Evolutionary conservation across 2,797 vertebrate species (phyloP).

Genomic region (Peromyscus eremicus): DNA sequence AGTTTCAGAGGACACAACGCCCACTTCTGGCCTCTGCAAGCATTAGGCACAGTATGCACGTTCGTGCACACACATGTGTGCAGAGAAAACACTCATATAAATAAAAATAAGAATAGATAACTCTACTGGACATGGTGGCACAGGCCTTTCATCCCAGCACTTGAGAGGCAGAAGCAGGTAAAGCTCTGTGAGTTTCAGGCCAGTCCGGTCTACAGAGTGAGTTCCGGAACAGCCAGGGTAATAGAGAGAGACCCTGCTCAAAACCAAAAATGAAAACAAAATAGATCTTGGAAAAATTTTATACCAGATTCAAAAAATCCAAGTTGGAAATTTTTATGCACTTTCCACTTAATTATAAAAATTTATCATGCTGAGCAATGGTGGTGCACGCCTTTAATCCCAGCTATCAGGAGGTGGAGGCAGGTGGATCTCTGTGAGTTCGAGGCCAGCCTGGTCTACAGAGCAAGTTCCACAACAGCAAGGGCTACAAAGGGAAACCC

Average conservation of each 20-base stretch:
- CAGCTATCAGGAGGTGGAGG: neutral
- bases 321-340: conserved; percentile 25
- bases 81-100: neutral
- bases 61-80: neutral
- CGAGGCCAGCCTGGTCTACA: neutral
- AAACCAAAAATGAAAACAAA: neutral
- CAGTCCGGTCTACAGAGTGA: neutral
- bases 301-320: neutral
- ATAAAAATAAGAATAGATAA: neutral
- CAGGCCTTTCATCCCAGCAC: neutral
- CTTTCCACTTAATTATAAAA: conserved; percentile 18
- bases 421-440: neutral
- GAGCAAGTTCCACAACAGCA: neutral
- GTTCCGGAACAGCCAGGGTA: neutral
- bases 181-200: neutral
- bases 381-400: neutral
- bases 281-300: neutral
- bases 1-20: neutral
- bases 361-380: neutral
- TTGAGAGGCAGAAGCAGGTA: neutral
- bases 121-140: neutral
- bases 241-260: neutral
- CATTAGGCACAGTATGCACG: neutral
- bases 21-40: neutral
- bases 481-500: neutral